phyloP scores from a whole-genome alignment of 2,888 invertebrate species.

The Epinotia bilunana region DNA sequence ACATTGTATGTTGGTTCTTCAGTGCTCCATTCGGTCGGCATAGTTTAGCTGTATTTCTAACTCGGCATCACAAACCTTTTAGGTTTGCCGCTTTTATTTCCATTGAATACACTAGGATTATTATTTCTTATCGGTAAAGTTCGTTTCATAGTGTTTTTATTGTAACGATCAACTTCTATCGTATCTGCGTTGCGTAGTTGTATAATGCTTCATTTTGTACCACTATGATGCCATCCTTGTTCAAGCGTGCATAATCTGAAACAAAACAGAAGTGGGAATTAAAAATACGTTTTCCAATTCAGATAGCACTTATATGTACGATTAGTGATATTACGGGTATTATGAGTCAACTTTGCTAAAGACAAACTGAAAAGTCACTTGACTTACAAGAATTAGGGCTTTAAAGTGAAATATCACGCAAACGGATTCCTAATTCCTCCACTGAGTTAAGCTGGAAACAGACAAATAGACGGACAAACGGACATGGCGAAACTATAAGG shows the following conservation, averaged over 20 bases:
- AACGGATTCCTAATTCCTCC: too few species aligned
- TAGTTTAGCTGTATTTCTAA: constrained; percentile 68
- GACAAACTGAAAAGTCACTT: background rate
- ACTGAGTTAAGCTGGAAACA: too few species aligned
- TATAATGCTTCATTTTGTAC: constrained; percentile 20
- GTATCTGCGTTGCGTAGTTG: background rate
- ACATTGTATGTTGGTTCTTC: constrained; percentile 60
- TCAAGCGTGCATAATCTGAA: constrained; percentile 52
- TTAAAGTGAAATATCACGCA: too few species aligned
- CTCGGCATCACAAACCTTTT: constrained; percentile 74
- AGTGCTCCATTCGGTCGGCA: constrained; percentile 73
- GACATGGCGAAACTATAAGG: too few species aligned
- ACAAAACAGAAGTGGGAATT: constrained; percentile 49
- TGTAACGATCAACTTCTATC: constrained; percentile 24
- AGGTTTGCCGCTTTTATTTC: constrained; percentile 67
- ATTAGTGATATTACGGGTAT: constrained; percentile 1
- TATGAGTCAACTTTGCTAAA: constrained; percentile 22
- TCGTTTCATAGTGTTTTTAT: constrained; percentile 45
- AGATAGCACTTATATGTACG: constrained; percentile 31
- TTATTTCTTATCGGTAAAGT: constrained; percentile 25
- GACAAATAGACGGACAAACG: too few species aligned
- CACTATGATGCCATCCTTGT: constrained; percentile 3
- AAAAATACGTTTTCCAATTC: constrained; percentile 35
- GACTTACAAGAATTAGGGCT: too few species aligned
- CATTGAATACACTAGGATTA: constrained; percentile 52